Evolutionary conservation across 2,113 vertebrate genomes (phyloP), one percentile per base, ranked within the genome.

Genomic region (Phalacrocorax brasilianus): DNA sequence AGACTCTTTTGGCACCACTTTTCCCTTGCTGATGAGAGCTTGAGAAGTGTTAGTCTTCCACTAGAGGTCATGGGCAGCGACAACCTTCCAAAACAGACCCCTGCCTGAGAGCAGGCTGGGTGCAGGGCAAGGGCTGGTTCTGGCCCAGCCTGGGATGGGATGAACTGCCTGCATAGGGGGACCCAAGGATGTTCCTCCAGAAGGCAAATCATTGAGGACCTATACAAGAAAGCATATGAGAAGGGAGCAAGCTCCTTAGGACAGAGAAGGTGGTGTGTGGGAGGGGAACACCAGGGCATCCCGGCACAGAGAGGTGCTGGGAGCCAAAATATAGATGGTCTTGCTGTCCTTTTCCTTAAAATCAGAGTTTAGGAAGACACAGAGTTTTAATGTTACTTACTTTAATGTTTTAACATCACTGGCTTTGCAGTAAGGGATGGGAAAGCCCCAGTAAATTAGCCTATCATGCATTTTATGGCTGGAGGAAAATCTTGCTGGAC

Each of bases 401-500:
- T 88, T 58, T 17, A 75, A 55, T 5, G 14, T 62, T 85, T 71
- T 79, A 75, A 67, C 7, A 6, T 67, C 59, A 73, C 6, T 85
- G 50, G 62, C 40, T 89, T 87, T 79, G 70, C 58, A 87, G 58
- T 24, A 89, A 56, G 42, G n/a, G 74, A 79, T 79, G 35, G 55
- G 74, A 97, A 92, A 94, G 63, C 59, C 81, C 71, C 47, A 83
- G 53, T 45, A 79, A 77, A 85, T 35, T 52, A 80, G 35, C 55
- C 59, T 33, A 55, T 74, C 38, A 9, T 45, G 35, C 45, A 85
- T 5, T 80, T 95, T 85, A 89, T 61, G 47, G 52, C 71, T 82
- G 50, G 62, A 89, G 81, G 85, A 89, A 89, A 95, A 85, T 95
- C 58, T 81, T 94, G 74, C 67, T 83, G 81, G 81, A 52, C 74